Evolutionary conservation across 2,797 vertebrate genomes (phyloP).

Genomic region (Oophaga sylvatica): DNA sequence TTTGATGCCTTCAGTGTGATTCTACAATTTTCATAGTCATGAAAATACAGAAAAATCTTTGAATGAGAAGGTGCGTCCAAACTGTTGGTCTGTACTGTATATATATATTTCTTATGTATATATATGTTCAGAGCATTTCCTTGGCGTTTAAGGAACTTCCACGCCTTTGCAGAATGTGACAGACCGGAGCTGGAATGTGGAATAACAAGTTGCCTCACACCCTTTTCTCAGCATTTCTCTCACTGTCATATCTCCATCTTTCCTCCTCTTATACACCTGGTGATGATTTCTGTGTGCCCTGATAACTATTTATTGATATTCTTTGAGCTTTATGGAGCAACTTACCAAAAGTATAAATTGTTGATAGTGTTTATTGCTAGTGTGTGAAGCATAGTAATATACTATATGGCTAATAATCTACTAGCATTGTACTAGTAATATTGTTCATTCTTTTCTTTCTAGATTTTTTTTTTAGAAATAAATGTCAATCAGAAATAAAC

Average conservation of each 20-base stretch:
- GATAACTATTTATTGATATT: neutral
- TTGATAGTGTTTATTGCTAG: neutral
- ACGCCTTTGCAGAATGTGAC: conserved; percentile 34
- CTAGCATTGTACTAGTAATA: neutral
- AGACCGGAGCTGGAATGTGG: conserved; percentile 39
- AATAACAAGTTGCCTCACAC: conserved; percentile 36
- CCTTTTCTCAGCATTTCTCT: conserved; percentile 20
- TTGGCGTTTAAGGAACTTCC: neutral
- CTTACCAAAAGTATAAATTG: neutral
- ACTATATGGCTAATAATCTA: neutral
- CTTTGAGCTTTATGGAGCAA: neutral
- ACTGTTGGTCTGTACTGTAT: too few species aligned
- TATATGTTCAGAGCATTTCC: neutral
- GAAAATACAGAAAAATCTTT: too few species aligned
- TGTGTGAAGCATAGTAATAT: too few species aligned
- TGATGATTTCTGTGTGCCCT: neutral
- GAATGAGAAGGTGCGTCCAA: too few species aligned
- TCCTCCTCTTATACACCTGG: conserved; percentile 28
- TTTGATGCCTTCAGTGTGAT: too few species aligned
- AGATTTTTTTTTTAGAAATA: neutral
- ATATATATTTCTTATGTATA: neutral
- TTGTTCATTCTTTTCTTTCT: neutral
- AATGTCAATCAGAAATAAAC: neutral
- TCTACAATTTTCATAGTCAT: too few species aligned
- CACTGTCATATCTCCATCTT: conserved; percentile 31